Percentiles rank a stretch among this genome's conserved stretches.
phyloP scores from a whole-genome alignment of 2,113 vertebrate genomes.

The Pan troglodytes region NHGRI_mPanTro3-v2.1_pri NC_072408.2:43571001-43571500 shows the following conservation, averaged over 20 bases:
- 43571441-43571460: neutral
- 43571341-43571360: constrained; percentile 88
- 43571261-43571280: neutral
- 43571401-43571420: constrained; percentile 66
- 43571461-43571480: constrained; percentile 39
- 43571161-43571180: neutral
- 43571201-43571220: neutral
- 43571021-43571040: neutral
- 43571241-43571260: neutral
- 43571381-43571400: constrained; percentile 72
- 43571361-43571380: constrained; percentile 88
- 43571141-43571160: neutral
- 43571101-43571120: constrained; percentile 71
- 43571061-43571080: neutral
- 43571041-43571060: neutral
- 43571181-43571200: neutral
- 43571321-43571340: constrained; percentile 39
- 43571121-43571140: neutral
- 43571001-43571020: neutral
- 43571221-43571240: neutral
- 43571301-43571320: too few relatives aligned
- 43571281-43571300: neutral
- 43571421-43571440: neutral
- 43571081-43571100: neutral
- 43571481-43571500: neutral